Base-by-base conservation (phyloP, 2,888 invertebrate genomes). In the Volucella inanis region DNA sequence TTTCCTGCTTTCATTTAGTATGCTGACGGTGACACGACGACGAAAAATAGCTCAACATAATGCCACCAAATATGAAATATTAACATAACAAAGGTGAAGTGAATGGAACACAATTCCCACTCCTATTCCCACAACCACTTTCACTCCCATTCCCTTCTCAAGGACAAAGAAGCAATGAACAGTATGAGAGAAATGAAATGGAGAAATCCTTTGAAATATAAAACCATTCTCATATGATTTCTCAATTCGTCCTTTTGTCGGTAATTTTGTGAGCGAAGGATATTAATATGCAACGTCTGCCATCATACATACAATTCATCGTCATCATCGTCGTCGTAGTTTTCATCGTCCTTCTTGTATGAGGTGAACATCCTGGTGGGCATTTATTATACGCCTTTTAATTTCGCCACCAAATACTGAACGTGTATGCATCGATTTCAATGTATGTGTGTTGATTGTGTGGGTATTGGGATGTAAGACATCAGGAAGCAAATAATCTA, bases 11-110 rank as follows among this genome's bases (percentile, higher is more conserved):
- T 81, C 68, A 68, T 81, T 85, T 72, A 39, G 81, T 81, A 81
- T 85, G 81, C 85, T 81, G 72, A 74, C 64, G 68, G 68, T 85
- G 85, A 85, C 72, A 85, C 59, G 71, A 77, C 59, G 71, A 77
- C 71, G 75, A 68, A 72, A 77, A 85, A 84, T 84, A 80, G 84
- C 84, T 84, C 71, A 61, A 84, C 75, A 84, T 70, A 80, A 81
- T 81, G 72, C 85, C 71, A 65, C 76, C 71, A 70, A 80, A 85
- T 72, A 81, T 85, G 77, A 81, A 38, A 77, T 85, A 85, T 85
- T 85, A 77, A 81, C 85, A 85, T 85, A 85, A 85, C 85, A 84
- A 84, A 80, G 68, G 78, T 14, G 49, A 62, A 70, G 54, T 65
- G 67, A 71, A 71, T 43, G 18, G 11, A 80, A 67, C 38, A 68